A percentile compares a stretch with the other conserved stretches of the same genome.
Evolutionary conservation across 1,140 invertebrate genomes (phyloP).

Genomic region (Drosophila rufa): DNA sequence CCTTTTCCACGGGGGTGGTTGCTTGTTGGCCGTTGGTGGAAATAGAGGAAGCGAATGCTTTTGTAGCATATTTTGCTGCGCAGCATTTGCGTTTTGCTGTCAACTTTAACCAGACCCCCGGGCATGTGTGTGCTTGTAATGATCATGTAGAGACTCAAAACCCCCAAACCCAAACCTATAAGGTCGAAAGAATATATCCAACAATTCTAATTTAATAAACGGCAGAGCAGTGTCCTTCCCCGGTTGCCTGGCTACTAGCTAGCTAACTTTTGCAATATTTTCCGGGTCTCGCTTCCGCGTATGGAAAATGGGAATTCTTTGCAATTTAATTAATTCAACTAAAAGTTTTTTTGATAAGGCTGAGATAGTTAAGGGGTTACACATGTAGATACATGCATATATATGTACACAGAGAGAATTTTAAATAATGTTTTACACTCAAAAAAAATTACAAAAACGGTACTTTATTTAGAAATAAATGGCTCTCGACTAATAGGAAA

Average conservation of each 20-base stretch:
- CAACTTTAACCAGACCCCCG: conserved; percentile 31
- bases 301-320: background rate
- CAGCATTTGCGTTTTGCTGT: conserved; percentile 12
- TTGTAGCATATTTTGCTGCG: conserved; percentile 78
- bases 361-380: no score
- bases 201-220: conserved; percentile 20
- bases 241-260: background rate
- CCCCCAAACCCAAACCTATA: background rate
- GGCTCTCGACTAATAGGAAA: no score
- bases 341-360: background rate
- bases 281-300: background rate
- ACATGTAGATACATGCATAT: no score
- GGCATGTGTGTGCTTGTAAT: background rate
- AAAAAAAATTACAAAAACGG: no score
- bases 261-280: background rate
- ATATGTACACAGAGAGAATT: no score
- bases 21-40: background rate
- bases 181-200: conserved; percentile 3
- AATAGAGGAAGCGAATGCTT: conserved; percentile 38
- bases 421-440: no score
- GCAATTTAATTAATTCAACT: background rate
- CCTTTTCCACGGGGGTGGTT: conserved; percentile 11
- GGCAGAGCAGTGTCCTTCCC: background rate
- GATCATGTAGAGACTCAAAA: background rate
- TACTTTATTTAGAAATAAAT: no score